Evolutionary conservation across 2,797 vertebrate genomes (phyloP).

Genomic region (Eulemur mongoz): DNA sequence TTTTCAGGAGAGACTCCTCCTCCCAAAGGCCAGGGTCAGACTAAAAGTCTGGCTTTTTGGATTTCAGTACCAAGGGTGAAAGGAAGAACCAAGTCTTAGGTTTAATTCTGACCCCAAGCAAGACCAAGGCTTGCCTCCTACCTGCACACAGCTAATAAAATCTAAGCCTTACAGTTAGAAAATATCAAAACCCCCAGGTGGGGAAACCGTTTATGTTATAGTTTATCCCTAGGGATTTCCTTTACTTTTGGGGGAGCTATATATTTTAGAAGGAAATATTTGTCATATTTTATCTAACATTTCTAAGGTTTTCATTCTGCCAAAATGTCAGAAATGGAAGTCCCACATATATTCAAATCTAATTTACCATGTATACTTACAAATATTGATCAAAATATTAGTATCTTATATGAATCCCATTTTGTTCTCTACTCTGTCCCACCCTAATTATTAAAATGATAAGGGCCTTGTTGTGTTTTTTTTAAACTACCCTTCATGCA

Average conservation of each 20-base stretch:
- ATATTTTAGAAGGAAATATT: constrained; percentile 12
- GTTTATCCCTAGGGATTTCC: not conserved
- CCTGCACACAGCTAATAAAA: constrained; percentile 1
- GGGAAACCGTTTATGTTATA: not conserved
- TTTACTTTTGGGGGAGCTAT: not conserved
- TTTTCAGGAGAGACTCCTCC: not conserved
- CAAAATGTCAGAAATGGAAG: constrained; percentile 10
- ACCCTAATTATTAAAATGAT: constrained; percentile 25
- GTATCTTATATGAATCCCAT: not conserved
- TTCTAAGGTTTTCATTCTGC: not conserved
- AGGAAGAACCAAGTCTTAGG: not conserved
- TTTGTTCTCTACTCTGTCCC: constrained; percentile 19
- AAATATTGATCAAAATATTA: constrained; percentile 26
- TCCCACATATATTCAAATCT: not conserved
- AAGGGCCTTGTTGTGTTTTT: not conserved
- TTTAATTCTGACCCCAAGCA: constrained; percentile 17
- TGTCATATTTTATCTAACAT: constrained; percentile 9
- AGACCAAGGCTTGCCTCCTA: not conserved
- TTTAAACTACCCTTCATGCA: not conserved
- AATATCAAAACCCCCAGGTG: not conserved
- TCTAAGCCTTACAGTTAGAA: not conserved
- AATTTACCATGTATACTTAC: not conserved
- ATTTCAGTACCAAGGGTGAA: not conserved
- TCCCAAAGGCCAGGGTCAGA: not conserved
- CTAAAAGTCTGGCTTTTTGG: not conserved